Percentiles rank a stretch among this genome's conserved stretches.
Evolutionary conservation across 2,797 vertebrate genomes (phyloP).

Genomic region (Halcyon badia): DNA sequence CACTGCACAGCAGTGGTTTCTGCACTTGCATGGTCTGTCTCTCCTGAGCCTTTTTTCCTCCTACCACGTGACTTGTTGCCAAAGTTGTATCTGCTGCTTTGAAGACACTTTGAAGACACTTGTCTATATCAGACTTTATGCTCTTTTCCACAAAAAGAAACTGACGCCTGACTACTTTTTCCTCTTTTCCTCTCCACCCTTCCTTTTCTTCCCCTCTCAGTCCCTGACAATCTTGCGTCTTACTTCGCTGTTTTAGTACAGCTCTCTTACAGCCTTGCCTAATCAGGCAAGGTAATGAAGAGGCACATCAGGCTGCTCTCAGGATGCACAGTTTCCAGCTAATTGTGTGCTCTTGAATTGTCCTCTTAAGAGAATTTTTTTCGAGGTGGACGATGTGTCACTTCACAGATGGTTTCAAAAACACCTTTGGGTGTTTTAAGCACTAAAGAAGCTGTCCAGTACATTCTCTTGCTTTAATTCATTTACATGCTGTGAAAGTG

Average conservation of each 20-base stretch:
- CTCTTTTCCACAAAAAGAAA: not conserved
- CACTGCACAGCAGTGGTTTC: not conserved
- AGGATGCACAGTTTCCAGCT: not conserved
- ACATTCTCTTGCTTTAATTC: constrained; percentile 13
- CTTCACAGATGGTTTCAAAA: not conserved
- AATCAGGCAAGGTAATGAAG: constrained; percentile 36
- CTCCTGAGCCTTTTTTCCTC: not conserved
- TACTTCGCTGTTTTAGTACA: not conserved
- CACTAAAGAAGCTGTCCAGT: constrained; percentile 12
- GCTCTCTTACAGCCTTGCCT: not conserved
- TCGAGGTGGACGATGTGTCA: not conserved
- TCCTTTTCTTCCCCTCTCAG: not conserved
- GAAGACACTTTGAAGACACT: not conserved
- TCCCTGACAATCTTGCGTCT: not conserved
- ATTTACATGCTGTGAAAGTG: constrained; percentile 14
- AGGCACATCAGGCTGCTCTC: not conserved
- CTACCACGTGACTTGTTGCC: not conserved
- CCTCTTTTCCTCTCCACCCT: not conserved
- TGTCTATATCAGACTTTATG: not conserved
- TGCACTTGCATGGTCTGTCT: not conserved
- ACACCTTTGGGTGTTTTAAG: constrained; percentile 8
- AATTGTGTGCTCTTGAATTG: constrained; percentile 23
- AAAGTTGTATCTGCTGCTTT: not conserved
- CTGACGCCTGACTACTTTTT: not conserved
- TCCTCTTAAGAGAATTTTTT: constrained; percentile 16